Percentiles rank a stretch among this genome's conserved stretches.
Conservation (phyloP, 2,888 invertebrate species). For the Halictus quadricinctus region DNA sequence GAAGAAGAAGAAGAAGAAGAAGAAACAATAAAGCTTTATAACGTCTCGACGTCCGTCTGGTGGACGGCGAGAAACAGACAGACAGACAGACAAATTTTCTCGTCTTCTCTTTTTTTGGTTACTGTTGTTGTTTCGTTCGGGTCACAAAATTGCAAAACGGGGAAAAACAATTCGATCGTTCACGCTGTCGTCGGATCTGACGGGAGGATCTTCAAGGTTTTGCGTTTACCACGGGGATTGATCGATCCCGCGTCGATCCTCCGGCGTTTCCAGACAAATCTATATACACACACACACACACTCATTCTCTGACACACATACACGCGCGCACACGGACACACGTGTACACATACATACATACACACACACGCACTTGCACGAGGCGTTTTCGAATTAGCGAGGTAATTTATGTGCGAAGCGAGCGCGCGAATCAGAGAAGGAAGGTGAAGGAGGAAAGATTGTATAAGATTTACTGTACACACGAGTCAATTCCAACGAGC, state of each 20-base stretch:
- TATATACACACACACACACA: not conserved
- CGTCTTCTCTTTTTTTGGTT: constrained; percentile 1
- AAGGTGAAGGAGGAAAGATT: constrained; percentile 37
- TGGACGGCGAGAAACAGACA: constrained; percentile 57
- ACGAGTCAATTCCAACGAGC: constrained; percentile 82
- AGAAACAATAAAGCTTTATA: not conserved
- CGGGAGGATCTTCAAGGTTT: constrained; percentile 38
- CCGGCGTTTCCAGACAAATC: constrained; percentile 24
- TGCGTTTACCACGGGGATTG: constrained; percentile 20
- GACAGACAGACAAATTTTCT: constrained; percentile 47
- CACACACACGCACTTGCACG: constrained; percentile 11
- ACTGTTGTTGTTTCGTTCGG: constrained; percentile 5
- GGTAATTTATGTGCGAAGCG: constrained; percentile 45
- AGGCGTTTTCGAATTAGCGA: constrained; percentile 40
- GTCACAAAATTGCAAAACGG: constrained; percentile 25
- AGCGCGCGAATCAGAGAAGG: constrained; percentile 36
- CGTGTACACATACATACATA: too few species aligned
- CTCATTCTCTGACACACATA: not conserved
- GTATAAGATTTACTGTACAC: constrained; percentile 74
- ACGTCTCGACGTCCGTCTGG: constrained; percentile 53
- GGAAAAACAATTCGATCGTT: constrained; percentile 1
- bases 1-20: not conserved
- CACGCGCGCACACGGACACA: not conserved
- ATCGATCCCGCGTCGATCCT: constrained; percentile 41
- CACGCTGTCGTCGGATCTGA: constrained; percentile 47